Percentiles rank a stretch among this genome's conserved stretches.
Evolutionary conservation across 2,888 invertebrate species (phyloP).

Genomic region (Proisotoma minuta): DNA sequence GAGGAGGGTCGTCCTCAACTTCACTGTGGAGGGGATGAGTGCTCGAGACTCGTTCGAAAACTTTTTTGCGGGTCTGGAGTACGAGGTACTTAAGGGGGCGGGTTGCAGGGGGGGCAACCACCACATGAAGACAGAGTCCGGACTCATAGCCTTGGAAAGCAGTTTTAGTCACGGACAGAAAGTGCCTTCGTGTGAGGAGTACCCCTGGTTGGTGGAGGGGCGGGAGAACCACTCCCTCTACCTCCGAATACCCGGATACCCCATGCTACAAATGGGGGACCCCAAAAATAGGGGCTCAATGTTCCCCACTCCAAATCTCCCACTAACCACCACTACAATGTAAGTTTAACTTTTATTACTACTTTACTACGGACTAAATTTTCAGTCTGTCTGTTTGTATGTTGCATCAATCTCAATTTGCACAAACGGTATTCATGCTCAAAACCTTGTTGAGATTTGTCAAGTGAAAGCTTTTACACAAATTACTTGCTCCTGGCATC

Average conservation of each 20-base stretch:
- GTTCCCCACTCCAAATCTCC: too few species aligned
- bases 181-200: conserved; percentile 58
- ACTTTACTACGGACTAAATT: too few species aligned
- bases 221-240: conserved; percentile 74
- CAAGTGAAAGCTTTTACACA: too few species aligned
- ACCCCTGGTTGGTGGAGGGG: conserved; percentile 75
- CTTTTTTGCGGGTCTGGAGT: conserved; percentile 42
- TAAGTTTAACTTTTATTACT: too few species aligned
- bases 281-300: too few species aligned
- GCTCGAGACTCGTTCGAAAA: conserved; percentile 43
- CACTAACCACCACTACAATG: too few species aligned
- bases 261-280: conserved; percentile 43
- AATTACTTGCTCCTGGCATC: too few species aligned
- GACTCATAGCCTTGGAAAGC: conserved; percentile 43
- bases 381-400: too few species aligned
- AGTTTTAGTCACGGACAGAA: conserved; percentile 39
- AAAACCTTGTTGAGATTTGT: too few species aligned
- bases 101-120: conserved; percentile 46
- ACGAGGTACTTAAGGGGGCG: conserved; percentile 32
- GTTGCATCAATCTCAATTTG: too few species aligned
- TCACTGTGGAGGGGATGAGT: conserved; percentile 39
- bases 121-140: conserved; percentile 43
- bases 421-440: too few species aligned
- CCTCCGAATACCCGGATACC: conserved; percentile 56
- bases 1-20: conserved; percentile 36